phyloP scores from a whole-genome alignment of 2,888 invertebrate genomes.

The Cerastis rubricosa region DNA sequence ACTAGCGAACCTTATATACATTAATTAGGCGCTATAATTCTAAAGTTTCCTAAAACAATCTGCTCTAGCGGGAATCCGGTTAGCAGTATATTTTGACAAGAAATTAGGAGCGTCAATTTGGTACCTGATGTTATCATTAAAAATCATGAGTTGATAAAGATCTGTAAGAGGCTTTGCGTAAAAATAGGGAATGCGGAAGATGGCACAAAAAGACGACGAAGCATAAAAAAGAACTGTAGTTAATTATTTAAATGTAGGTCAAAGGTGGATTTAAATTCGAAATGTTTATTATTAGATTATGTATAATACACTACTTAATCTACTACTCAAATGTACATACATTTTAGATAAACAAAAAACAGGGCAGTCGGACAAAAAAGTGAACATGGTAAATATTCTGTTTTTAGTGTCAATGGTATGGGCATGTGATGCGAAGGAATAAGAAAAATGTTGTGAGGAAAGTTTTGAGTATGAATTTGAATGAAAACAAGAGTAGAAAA shows the following conservation, averaged over 20 bases:
- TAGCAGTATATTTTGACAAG: conserved; percentile 7
- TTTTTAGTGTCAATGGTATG: no score
- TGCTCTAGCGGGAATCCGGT: neutral
- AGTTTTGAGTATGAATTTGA: no score
- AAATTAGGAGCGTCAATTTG: neutral
- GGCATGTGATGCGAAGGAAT: no score
- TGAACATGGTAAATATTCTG: neutral
- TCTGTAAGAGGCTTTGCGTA: conserved; percentile 19
- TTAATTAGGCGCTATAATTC: conserved; percentile 5
- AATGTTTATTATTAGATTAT: neutral
- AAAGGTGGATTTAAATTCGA: neutral
- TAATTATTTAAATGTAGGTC: neutral
- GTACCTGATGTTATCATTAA: conserved; percentile 16
- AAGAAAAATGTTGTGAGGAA: no score
- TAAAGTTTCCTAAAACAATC: conserved; percentile 29
- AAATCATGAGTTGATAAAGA: conserved; percentile 13
- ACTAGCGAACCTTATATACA: neutral
- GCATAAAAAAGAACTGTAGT: neutral
- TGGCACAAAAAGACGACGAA: neutral
- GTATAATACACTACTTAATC: no score
- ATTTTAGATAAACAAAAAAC: neutral
- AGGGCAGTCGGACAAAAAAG: neutral
- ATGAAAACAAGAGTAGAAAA: no score
- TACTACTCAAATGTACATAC: no score
- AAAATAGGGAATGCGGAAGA: conserved; percentile 8